Evolutionary conservation across 2,888 invertebrate species (phyloP).

Genomic region (Parasteatoda lunata): DNA sequence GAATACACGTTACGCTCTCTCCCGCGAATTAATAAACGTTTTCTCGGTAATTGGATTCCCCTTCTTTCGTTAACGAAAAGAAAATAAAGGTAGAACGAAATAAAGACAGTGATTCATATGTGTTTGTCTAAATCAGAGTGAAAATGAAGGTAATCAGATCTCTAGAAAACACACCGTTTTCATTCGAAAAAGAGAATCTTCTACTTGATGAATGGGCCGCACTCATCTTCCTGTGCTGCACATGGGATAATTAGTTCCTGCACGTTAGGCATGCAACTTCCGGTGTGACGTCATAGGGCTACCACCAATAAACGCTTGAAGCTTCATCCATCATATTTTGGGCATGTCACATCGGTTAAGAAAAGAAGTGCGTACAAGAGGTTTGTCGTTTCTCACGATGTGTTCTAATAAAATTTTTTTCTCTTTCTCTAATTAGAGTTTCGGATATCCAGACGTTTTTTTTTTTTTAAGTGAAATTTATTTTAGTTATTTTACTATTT

Average conservation of each 20-base stretch:
- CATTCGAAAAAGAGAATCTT: not conserved
- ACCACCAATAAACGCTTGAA: not conserved
- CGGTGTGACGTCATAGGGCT: not conserved
- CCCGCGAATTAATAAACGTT: too few species aligned
- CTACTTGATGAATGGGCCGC: not conserved
- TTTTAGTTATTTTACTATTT: too few species aligned
- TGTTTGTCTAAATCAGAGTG: slow-evolving; percentile 1
- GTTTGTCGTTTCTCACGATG: not conserved
- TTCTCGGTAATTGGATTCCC: not conserved
- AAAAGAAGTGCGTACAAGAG: not conserved
- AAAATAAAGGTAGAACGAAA: not conserved
- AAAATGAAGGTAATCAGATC: slow-evolving; percentile 5
- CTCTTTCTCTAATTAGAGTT: not conserved
- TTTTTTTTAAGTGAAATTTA: too few species aligned
- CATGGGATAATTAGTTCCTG: slow-evolving; percentile 8
- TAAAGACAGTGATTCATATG: slow-evolving; percentile 1
- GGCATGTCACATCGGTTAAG: not conserved
- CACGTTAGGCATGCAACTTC: slow-evolving; percentile 5
- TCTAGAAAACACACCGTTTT: not conserved
- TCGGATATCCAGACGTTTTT: not conserved
- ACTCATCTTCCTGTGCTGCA: not conserved
- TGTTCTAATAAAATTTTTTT: not conserved
- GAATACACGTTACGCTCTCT: too few species aligned
- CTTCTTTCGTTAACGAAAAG: not conserved
- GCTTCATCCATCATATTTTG: slow-evolving; percentile 3